phyloP scores from a whole-genome alignment of 35 echinoderm and acorn worm species.

The Acanthaster planci region DNA sequence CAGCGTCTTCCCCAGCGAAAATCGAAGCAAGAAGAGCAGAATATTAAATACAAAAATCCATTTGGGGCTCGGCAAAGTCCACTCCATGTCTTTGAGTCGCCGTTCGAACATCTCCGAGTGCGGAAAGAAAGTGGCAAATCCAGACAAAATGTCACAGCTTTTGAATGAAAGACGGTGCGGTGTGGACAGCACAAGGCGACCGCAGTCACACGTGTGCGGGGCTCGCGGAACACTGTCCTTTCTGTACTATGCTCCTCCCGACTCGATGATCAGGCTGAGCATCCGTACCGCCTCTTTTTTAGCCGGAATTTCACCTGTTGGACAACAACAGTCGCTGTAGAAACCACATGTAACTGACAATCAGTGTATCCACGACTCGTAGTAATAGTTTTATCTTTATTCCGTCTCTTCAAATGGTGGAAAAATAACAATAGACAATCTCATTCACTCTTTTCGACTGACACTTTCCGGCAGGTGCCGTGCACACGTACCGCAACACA shows the following conservation, averaged over 20 bases:
- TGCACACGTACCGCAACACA: background rate
- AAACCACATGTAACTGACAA: slow-evolving; percentile 14
- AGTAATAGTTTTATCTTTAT: slow-evolving; percentile 6
- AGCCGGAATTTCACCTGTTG: slow-evolving; percentile 10
- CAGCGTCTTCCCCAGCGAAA: slow-evolving; percentile 22
- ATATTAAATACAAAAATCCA: slow-evolving; percentile 41
- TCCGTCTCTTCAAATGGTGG: background rate
- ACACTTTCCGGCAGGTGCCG: background rate
- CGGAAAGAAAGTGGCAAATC: slow-evolving; percentile 15
- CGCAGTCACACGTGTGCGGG: slow-evolving; percentile 12
- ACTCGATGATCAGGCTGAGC: background rate
- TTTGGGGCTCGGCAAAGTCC: slow-evolving; percentile 34
- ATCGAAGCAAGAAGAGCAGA: slow-evolving; percentile 14
- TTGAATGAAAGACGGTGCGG: background rate
- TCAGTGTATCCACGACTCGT: slow-evolving; percentile 15
- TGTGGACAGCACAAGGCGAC: background rate
- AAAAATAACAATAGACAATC: slow-evolving; percentile 32
- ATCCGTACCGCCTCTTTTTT: background rate
- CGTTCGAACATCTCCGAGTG: background rate
- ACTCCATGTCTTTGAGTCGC: slow-evolving; percentile 28
- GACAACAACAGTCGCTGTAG: background rate
- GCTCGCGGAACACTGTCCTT: background rate
- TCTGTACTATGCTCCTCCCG: background rate
- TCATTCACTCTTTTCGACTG: background rate
- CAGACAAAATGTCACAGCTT: background rate